These are phyloP conservation scores for Agonum fuliginosum DNA, from an alignment of 2,888 invertebrate species.

Conservation along the genomic window DNA sequence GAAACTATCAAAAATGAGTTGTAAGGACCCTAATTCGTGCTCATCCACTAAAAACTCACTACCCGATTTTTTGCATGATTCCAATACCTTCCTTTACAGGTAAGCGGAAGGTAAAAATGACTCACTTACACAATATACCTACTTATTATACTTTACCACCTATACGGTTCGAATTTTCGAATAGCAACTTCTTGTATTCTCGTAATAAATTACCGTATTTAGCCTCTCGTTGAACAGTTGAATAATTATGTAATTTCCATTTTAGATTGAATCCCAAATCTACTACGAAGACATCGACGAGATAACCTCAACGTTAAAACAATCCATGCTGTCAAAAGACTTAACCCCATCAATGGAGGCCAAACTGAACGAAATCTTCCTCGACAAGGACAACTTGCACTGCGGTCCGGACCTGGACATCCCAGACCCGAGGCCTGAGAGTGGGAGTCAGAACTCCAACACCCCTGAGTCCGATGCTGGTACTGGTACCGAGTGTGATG, in stretches of 20 bases:
- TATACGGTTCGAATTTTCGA: too few relatives aligned
- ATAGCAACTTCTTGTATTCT: too few relatives aligned
- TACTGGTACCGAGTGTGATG: background rate
- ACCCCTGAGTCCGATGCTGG: background rate
- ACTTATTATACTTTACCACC: too few relatives aligned
- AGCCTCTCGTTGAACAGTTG: too few relatives aligned
- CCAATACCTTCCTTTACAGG: too few relatives aligned
- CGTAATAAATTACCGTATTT: too few relatives aligned
- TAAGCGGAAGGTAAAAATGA: too few relatives aligned
- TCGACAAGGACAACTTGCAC: slow-evolving; percentile 1
- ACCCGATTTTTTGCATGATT: too few relatives aligned
- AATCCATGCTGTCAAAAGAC: background rate
- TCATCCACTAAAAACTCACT: too few relatives aligned
- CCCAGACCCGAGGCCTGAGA: background rate
- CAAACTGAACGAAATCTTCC: slow-evolving; percentile 33
- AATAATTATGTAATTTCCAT: background rate
- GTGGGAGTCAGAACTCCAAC: background rate
- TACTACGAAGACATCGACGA: slow-evolving; percentile 47
- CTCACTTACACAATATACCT: too few relatives aligned
- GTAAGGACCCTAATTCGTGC: too few relatives aligned
- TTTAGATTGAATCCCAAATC: slow-evolving; percentile 25
- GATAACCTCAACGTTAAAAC: slow-evolving; percentile 8
- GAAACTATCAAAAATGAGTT: too few relatives aligned
- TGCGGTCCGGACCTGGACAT: slow-evolving; percentile 18
- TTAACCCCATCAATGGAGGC: slow-evolving; percentile 25